Evolutionary conservation across 2,888 invertebrate species (phyloP).

Genomic region (Callimorpha dominula): DNA sequence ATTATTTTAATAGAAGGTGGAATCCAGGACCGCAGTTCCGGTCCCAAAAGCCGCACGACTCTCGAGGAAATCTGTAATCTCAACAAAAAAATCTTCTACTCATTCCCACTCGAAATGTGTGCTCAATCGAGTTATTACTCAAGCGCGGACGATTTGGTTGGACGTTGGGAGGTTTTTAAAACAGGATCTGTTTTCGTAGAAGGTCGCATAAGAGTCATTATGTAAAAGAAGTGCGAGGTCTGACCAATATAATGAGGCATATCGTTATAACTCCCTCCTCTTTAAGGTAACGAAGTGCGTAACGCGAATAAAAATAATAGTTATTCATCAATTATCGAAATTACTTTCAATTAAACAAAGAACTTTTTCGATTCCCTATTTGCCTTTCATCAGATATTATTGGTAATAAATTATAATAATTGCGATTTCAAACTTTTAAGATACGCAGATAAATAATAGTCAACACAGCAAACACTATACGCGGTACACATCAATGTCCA

Average conservation of each 20-base stretch:
- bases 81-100: background rate
- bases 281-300: background rate
- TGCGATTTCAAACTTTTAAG: too few relatives aligned
- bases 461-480: too few relatives aligned
- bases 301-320: background rate
- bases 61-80: background rate
- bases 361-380: too few relatives aligned
- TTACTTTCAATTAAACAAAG: background rate
- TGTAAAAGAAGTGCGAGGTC: background rate
- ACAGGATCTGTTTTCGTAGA: background rate
- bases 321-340: background rate
- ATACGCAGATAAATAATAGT: too few relatives aligned
- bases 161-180: background rate
- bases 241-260: too few relatives aligned
- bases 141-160: background rate
- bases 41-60: background rate
- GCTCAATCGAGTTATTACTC: background rate
- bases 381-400: too few relatives aligned
- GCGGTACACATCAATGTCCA: too few relatives aligned
- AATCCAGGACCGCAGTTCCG: too few relatives aligned
- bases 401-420: too few relatives aligned
- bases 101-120: too few relatives aligned
- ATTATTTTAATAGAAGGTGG: too few relatives aligned
- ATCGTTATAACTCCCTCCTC: too few relatives aligned
- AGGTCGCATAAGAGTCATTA: background rate